Conservation (phyloP, 2,888 invertebrate genomes). For the Spisula subtruncata region DNA sequence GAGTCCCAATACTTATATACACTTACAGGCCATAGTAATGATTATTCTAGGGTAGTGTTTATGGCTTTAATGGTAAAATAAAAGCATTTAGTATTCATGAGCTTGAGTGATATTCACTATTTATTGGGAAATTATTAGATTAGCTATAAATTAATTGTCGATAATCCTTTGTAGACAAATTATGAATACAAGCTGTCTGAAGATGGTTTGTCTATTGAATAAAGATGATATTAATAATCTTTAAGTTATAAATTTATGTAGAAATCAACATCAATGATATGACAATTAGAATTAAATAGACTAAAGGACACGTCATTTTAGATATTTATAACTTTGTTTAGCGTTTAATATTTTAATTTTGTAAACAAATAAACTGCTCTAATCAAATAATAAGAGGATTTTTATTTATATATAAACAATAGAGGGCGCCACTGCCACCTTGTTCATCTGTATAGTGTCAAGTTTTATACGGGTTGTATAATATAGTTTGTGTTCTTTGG, state of each 20-base stretch:
- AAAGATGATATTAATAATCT: not conserved
- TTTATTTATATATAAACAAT: constrained; percentile 35
- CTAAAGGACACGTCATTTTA: constrained; percentile 21
- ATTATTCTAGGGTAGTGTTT: not conserved
- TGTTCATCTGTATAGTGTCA: constrained; percentile 28
- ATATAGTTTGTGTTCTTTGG: constrained; percentile 35
- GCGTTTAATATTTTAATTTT: constrained; percentile 29
- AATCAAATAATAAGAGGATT: constrained; percentile 29
- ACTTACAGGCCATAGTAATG: not conserved
- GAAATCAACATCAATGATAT: not conserved
- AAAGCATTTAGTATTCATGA: too few species aligned
- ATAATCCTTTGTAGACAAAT: not conserved
- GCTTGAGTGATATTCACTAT: too few species aligned
- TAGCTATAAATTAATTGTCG: not conserved
- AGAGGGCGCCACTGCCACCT: constrained; percentile 43
- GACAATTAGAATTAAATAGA: constrained; percentile 6
- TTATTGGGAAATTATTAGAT: not conserved
- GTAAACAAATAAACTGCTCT: constrained; percentile 33
- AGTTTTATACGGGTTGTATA: constrained; percentile 44
- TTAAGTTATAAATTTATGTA: constrained; percentile 5
- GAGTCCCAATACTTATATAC: not conserved
- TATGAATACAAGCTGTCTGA: not conserved
- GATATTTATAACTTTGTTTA: constrained; percentile 11
- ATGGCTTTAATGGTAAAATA: too few species aligned
- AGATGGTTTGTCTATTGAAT: not conserved